Evolutionary conservation across 2,888 invertebrate genomes (phyloP), one percentile per base, ranked within the genome.

Genomic region (Perizoma flavofasciatum): DNA sequence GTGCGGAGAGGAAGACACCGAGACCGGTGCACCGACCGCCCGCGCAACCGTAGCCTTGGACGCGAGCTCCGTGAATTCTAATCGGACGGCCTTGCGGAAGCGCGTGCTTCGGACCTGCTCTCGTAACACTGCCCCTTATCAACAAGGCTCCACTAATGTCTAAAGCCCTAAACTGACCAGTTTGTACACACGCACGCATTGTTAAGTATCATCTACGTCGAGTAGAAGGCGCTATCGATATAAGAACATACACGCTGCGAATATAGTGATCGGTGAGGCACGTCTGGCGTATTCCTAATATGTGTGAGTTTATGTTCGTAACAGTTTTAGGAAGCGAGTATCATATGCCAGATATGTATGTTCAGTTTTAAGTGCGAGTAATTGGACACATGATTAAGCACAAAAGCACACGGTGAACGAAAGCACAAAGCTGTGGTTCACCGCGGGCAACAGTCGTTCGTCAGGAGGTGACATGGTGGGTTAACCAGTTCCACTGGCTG

Each of bases 61-160:
- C 85, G 88, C 88, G 86, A 88, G 91, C 89, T 85, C 87, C 83
- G 83, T 90, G 91, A 88, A 91, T 92, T 89, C 86, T 92, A 92
- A 92, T 88, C 86, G 75, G 73, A 76, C 86, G 91, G 88, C 91
- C 91, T 92, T 90, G 89, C 90, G 89, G 89, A 91, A 91, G 88
- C 83, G 88, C 86, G 89, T 89, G 89, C 79, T 75, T 79, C 77
- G 71, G 73, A 78, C 81, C 77, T 72, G 83, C 73, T 89, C 88
- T 89, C 86, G 83, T 88, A 89, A 88, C 81, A 83, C 77, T 74
- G 71, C 75, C 71, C 73, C 79, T 85, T 86, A 87, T 87, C 86
- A 85, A 75, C 68, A 71, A 61, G 69, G 70, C 72, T 67, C 66
- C 74, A 70, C 69, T 75, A 75, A 71, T 67, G 68, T 70, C 45